Base-by-base conservation (phyloP, 1,140 invertebrate species). In the Mercenaria mercenaria region DNA sequence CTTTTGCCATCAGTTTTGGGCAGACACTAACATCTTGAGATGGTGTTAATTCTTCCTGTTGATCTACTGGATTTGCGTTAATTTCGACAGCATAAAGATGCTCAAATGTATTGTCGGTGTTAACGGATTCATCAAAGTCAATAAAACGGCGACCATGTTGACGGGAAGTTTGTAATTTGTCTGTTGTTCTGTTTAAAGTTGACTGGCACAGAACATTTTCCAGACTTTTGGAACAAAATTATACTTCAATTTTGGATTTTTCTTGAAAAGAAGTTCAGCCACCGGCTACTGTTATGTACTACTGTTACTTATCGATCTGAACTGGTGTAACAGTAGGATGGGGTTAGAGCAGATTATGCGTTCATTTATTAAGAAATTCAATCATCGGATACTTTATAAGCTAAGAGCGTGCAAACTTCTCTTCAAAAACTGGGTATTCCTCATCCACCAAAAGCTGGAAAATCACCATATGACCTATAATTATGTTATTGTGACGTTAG, bases 21-120 rank as follows among this genome's bases (percentile, higher is more conserved):
- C 39, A 82, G 56, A 85, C 64, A 72, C 29, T 72, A 85, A 85
- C 82, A 85, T 85, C 82, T 85, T 85, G 82, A 52, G 37, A 41
- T 82, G 34, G 56, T 67, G 56, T 64, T 82, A 82, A 82, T 82
- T 64, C 37, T 47, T n/a, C 15, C 13, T 37, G 47, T 15, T 64
- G 80, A 64, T 82, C 56, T 59, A 82, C 80, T 23, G 43, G 15
- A 26, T 41, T 47, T 37, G 20, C 41, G 59, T 67, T 59, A 61
- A 82, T 82, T 82, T 43, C 56, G 82, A 85, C 67, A 61, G 23
- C 41, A 50, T 74, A 74, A 85, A 85, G 82, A 69, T 85, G 64
- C 41, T 85, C 41, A 37, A 41, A 85, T 72, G 82, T 85, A 85
- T 69, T 85, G 82, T 56, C 37, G 26, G 37, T 74, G 56, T 85